phyloP scores from a whole-genome alignment of 2,113 vertebrate species.

The Synchiropus splendidus region DNA sequence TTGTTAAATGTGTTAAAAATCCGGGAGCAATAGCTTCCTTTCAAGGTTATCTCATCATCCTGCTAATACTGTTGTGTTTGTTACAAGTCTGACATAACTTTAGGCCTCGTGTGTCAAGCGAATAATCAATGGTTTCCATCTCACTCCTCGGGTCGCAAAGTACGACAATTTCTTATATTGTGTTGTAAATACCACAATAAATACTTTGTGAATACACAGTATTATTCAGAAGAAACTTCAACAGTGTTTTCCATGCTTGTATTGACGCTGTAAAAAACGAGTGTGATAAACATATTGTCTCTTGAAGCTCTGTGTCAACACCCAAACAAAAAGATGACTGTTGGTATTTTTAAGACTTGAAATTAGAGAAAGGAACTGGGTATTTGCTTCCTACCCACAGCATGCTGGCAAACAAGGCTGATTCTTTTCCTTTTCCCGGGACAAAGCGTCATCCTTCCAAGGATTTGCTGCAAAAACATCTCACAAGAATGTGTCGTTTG shows the following conservation, averaged over 20 bases:
- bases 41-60: conserved; percentile 25
- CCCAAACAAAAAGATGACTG: conserved; percentile 9
- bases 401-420: conserved; percentile 11
- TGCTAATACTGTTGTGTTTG: no score
- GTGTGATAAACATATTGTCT: neutral
- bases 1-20: conserved; percentile 32
- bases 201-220: no score
- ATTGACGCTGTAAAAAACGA: no score
- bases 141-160: no score
- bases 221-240: neutral
- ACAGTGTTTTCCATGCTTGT: no score
- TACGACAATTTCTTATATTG: no score
- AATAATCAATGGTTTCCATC: no score
- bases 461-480: conserved; percentile 15
- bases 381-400: conserved; percentile 15
- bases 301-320: conserved; percentile 9
- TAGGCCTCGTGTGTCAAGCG: no score
- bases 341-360: conserved; percentile 16
- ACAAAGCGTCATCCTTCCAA: conserved; percentile 4
- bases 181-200: neutral
- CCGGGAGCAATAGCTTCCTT: conserved; percentile 25
- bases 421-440: conserved; percentile 21
- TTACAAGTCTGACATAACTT: no score
- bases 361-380: conserved; percentile 14
- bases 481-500: conserved; percentile 48